Base-by-base conservation (phyloP, 2,888 invertebrate genomes). In the Brachypalpus laphriformis region DNA sequence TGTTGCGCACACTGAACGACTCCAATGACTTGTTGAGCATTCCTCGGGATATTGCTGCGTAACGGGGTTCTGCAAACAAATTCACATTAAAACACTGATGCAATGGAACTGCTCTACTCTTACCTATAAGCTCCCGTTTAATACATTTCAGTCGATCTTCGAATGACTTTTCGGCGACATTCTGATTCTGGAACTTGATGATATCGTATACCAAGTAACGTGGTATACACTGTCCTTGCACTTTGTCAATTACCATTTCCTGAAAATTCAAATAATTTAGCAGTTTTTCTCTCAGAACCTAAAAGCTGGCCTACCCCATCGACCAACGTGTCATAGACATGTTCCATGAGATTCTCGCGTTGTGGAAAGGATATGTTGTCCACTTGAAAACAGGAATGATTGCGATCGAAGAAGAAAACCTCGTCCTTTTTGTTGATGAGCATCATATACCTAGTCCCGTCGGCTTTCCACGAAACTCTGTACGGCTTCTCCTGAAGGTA, bases 381-480 rank as follows among this genome's bases (percentile, higher is more conserved):
- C 2, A 98, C 97, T 93, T 96, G 94, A 92, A 97, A 99, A 56
- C 98, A 95, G 88, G 96, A 96, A 92, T 98, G 96, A 92, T 99
- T 98, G 90, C 99, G 94, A 93, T 99, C 99, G 89, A 99, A 93
- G 93, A 99, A 98, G 90, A 96, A 99, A 14, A 98, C 94, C 90
- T 98, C 95, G 87, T 96, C 94, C 87, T 95, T 94, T 20, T 96
- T 96, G 88, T 97, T 95, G 87, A 99, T 98, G 47, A 98, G 93
- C 97, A 99, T 97, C 97, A 99, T 97, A 91, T 98, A 99, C 89
- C 98, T 95, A 34, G 96, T 97, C 40, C 99, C 99, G 92, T 99
- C 99, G 8, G 99, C 99, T 91, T 99, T 99, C 99, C 99, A 99
- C 1, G 99, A 99, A 0, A 99, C 99, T 90, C 96, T 95, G 90